phyloP scores from a whole-genome alignment of 2,888 invertebrate genomes.

The Linyphia triangularis region DNA sequence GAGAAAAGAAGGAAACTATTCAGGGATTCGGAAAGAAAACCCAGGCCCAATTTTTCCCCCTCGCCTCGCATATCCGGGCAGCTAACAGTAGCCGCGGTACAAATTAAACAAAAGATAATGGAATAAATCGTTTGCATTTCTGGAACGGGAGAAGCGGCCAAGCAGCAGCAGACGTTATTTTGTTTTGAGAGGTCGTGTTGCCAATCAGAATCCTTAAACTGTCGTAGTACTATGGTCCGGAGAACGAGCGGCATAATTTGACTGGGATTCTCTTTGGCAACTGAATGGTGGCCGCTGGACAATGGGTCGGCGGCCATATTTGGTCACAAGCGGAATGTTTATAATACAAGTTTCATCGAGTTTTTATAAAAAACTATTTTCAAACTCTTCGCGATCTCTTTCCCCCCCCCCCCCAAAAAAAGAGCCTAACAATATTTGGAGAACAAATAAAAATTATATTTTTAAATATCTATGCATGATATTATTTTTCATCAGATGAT shows the following conservation, averaged over 20 bases:
- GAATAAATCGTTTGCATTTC: neutral
- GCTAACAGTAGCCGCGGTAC: neutral
- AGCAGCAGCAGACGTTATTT: neutral
- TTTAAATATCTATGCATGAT: too few species aligned
- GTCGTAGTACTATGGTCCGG: slow-evolving; percentile 48
- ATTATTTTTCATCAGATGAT: too few species aligned
- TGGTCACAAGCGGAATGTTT: neutral
- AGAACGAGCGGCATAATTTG: slow-evolving; percentile 38
- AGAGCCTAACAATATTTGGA: too few species aligned
- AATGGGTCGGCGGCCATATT: slow-evolving; percentile 6
- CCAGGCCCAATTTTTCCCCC: neutral
- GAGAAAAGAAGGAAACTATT: slow-evolving; percentile 9
- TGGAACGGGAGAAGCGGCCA: neutral
- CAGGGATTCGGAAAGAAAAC: neutral
- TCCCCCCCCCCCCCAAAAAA: too few species aligned
- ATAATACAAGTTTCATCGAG: neutral
- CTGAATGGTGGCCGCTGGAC: neutral
- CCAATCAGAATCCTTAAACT: slow-evolving; percentile 32
- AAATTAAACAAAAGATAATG: neutral
- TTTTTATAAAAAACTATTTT: too few species aligned
- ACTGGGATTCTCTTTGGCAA: slow-evolving; percentile 41
- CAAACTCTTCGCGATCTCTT: too few species aligned
- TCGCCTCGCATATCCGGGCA: neutral
- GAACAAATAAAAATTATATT: too few species aligned
- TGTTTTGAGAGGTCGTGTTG: slow-evolving; percentile 8